A percentile compares a stretch with the other conserved stretches of the same genome.
Conservation (phyloP, 2,113 vertebrate species). For the Gymnorhina tibicen region DNA sequence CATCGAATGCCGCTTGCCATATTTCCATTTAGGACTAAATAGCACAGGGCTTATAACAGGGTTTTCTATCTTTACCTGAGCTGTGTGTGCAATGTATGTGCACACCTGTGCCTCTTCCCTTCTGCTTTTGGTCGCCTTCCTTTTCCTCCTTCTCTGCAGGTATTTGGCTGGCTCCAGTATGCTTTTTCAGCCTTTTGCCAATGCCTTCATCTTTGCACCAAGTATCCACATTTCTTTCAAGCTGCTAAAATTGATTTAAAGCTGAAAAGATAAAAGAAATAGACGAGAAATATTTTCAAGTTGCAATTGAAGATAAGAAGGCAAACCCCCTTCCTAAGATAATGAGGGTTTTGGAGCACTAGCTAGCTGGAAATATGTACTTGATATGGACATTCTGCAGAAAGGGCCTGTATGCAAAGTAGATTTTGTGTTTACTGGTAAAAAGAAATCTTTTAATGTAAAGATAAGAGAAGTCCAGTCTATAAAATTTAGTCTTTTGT, state of each 20-base stretch:
- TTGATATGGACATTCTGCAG: not conserved
- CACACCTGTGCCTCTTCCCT: not conserved
- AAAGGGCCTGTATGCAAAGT: not conserved
- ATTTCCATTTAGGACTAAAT: not conserved
- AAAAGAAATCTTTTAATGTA: not conserved
- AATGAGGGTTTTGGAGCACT: not conserved
- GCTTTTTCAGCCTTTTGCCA: not conserved
- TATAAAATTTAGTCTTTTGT: not conserved
- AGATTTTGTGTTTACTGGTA: not conserved
- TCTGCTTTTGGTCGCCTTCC: not conserved
- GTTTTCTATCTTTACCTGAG: not conserved
- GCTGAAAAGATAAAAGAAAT: not conserved
- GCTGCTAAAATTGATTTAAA: conserved; percentile 1
- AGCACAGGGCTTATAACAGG: not conserved
- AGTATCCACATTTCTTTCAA: not conserved
- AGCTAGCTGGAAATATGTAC: not conserved
- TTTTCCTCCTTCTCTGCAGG: not conserved
- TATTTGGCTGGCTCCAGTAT: not conserved
- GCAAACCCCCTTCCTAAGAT: not conserved
- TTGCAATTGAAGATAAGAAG: not conserved
- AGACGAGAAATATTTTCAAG: not conserved
- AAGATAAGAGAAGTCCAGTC: not conserved
- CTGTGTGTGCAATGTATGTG: not conserved
- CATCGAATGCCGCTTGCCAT: not conserved
- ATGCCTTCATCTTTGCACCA: not conserved